Evolutionary conservation across 2,797 vertebrate species (phyloP).

Genomic region (Denticeps clupeoides): DNA sequence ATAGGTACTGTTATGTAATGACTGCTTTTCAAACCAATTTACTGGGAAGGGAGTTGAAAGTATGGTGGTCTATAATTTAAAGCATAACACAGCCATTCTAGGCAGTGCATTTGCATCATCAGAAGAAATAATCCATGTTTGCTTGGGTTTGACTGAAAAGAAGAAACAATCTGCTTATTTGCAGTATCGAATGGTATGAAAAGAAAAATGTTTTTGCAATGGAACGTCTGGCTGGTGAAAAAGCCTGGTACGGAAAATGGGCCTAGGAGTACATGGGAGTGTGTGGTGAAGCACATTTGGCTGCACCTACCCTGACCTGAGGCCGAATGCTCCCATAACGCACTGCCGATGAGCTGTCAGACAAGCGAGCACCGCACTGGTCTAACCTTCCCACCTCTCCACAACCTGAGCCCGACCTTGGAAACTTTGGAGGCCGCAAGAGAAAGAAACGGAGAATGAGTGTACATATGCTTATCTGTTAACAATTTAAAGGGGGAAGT

Average conservation of each 20-base stretch:
- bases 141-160: conserved; percentile 25
- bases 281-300: not conserved
- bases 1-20: conserved; percentile 25
- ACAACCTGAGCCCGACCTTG: conserved; percentile 35
- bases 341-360: conserved; percentile 30
- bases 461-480: no score
- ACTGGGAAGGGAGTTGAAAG: conserved; percentile 25
- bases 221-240: conserved; percentile 22
- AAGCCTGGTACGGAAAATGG: conserved; percentile 17
- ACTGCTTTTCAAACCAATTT: conserved; percentile 36
- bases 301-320: conserved; percentile 64
- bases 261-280: conserved; percentile 45
- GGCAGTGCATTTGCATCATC: conserved; percentile 26
- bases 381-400: conserved; percentile 32
- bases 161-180: conserved; percentile 29
- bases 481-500: no score
- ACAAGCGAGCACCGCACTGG: conserved; percentile 40
- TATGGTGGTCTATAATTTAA: conserved; percentile 34
- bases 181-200: conserved; percentile 26
- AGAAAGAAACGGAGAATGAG: conserved; percentile 8
- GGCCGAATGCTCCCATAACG: conserved; percentile 49
- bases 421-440: conserved; percentile 34
- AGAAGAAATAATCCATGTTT: conserved; percentile 17
- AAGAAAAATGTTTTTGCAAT: conserved; percentile 34
- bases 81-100: conserved; percentile 26